phyloP scores from a whole-genome alignment of 2,113 vertebrate species.

The Hippoglossus stenolepis region DNA sequence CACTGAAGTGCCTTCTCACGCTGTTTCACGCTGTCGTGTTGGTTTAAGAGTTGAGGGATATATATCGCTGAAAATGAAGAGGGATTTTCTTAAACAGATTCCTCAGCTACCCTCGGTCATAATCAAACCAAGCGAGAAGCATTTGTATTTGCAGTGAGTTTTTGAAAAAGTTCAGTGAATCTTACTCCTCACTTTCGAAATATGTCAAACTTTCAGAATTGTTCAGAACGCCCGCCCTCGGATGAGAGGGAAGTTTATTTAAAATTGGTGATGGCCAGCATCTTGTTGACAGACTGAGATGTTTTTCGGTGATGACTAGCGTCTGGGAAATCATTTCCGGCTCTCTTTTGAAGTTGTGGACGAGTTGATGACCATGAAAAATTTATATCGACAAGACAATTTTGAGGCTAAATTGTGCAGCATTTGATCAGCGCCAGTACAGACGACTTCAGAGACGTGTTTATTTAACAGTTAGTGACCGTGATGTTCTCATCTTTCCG shows the following conservation, averaged over 20 bases:
- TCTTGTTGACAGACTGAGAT: constrained; percentile 25
- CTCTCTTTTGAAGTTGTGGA: constrained; percentile 57
- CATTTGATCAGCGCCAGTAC: constrained; percentile 16
- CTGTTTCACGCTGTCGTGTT: not conserved
- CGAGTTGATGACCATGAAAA: constrained; percentile 38
- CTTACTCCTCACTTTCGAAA: constrained; percentile 5
- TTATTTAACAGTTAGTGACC: constrained; percentile 11
- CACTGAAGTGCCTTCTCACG: constrained; percentile 19
- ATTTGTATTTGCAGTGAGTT: not conserved
- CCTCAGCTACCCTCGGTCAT: not conserved
- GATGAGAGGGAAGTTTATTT: not conserved
- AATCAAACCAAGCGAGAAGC: not conserved
- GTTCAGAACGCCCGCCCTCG: not conserved
- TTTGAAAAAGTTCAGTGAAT: not conserved
- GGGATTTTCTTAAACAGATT: not conserved
- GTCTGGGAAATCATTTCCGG: constrained; percentile 31
- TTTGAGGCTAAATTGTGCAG: constrained; percentile 28
- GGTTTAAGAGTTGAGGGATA: not conserved
- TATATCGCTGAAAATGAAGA: constrained; percentile 26
- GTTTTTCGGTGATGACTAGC: constrained; percentile 16
- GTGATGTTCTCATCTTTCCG: constrained; percentile 5
- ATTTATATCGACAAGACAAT: constrained; percentile 34
- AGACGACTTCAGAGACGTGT: constrained; percentile 14
- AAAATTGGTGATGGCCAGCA: not conserved
- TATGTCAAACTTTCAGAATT: constrained; percentile 3